Evolutionary conservation across 1,140 invertebrate genomes (phyloP).

Genomic region (Dreissena polymorpha): DNA sequence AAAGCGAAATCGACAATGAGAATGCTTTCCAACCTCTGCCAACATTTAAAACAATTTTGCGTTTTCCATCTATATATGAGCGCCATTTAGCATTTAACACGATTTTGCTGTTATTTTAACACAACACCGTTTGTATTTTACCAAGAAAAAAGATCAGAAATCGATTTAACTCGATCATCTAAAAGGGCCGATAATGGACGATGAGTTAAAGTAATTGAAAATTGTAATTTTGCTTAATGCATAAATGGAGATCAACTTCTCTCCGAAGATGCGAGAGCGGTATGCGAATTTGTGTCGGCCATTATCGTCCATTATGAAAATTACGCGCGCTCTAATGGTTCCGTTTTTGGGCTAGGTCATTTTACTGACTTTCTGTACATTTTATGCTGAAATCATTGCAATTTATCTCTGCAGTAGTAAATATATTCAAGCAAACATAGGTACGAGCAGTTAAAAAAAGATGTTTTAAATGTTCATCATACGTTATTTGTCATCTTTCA

Average conservation of each 20-base stretch:
- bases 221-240: slow-evolving; percentile 60
- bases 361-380: too few species aligned
- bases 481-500: too few species aligned
- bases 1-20: neutral
- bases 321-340: slow-evolving; percentile 2
- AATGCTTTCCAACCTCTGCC: neutral
- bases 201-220: slow-evolving; percentile 61
- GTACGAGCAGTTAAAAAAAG: too few species aligned
- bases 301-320: slow-evolving; percentile 52
- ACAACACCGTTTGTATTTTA: slow-evolving; percentile 56
- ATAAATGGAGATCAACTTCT: slow-evolving; percentile 43
- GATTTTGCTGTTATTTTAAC: slow-evolving; percentile 57
- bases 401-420: too few species aligned
- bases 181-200: slow-evolving; percentile 55
- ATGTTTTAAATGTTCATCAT: too few species aligned
- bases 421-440: too few species aligned
- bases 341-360: too few species aligned
- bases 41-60: slow-evolving; percentile 58
- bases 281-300: slow-evolving; percentile 7
- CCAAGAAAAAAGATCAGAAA: slow-evolving; percentile 60
- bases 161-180: slow-evolving; percentile 60
- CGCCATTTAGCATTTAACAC: slow-evolving; percentile 56
- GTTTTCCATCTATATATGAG: slow-evolving; percentile 52
- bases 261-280: slow-evolving; percentile 16
- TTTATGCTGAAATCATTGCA: too few species aligned